Base-by-base conservation (phyloP, 1,140 invertebrate genomes). In the Sycobia sp. region DNA sequence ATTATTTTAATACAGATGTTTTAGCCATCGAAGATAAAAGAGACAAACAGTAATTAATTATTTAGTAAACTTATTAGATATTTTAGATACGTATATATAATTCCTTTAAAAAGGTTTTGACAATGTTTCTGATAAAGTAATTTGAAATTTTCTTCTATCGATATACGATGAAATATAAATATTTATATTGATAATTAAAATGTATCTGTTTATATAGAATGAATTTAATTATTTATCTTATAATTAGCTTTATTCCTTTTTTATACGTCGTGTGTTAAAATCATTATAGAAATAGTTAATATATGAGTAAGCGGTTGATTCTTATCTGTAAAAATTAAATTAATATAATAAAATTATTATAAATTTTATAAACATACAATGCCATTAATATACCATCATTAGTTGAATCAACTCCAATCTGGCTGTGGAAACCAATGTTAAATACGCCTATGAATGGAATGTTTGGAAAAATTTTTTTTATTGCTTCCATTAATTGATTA, bases 341-440 rank as follows among this genome's bases (percentile, higher is more conserved):
- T 41, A 36, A 36, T 54, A 27, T 41, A n/a, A n/a, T n/a, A n/a
- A n/a, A n/a, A n/a, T n/a, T n/a, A n/a, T n/a, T n/a, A n/a, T n/a
- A n/a, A 22, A 44, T 44, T 20, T 20, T 22, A 44, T 1, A 44
- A 44, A 20, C 1, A 25, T 58, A 38, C 34, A n/a, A n/a, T n/a
- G n/a, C n/a, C n/a, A n/a, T n/a, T n/a, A n/a, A 16, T 22, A 8
- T 41, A 60, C 36, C 47, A 41, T 41, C 23, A 29, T 14, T 50
- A 2, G 7, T 20, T 41, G 36, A 60, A 29, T 59, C n/a, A 39
- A 60, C 36, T 50, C 46, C 46, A 50, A 59, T 39, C 16, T 58
- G 56, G 27, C 44, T 38, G 11, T 58, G 20, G 20, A 39, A 27
- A 32, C 57, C 23, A 51, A 18, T 32, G 41, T 51, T 60, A 25